A percentile compares a stretch with the other conserved stretches of the same genome.
Evolutionary conservation across 2,797 vertebrate species (phyloP).

Genomic region (Psittacula derbiana): DNA sequence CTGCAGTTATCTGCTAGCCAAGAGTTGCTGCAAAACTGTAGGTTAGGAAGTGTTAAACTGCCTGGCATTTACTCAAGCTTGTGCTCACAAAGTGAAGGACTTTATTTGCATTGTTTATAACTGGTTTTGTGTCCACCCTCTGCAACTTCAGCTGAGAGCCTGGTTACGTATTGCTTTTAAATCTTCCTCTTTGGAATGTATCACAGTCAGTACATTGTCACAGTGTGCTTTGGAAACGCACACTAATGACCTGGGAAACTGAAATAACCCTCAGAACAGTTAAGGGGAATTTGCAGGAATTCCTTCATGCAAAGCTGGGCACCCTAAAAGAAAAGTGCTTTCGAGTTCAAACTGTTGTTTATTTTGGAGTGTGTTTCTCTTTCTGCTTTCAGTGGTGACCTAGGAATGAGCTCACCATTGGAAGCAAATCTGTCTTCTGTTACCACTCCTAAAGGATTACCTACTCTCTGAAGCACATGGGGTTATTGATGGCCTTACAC

Average conservation of each 20-base stretch:
- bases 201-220: not conserved
- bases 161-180: not conserved
- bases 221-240: not conserved
- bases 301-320: slow-evolving; percentile 77
- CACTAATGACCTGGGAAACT: slow-evolving; percentile 21
- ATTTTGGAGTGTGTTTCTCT: slow-evolving; percentile 77
- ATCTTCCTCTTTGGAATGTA: not conserved
- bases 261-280: slow-evolving; percentile 42
- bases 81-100: slow-evolving; percentile 4
- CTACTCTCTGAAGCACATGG: slow-evolving; percentile 70
- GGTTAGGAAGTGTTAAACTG: slow-evolving; percentile 54
- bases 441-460: slow-evolving; percentile 81
- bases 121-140: not conserved
- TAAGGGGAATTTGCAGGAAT: slow-evolving; percentile 73
- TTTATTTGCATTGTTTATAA: slow-evolving; percentile 54
- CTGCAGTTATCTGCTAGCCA: slow-evolving; percentile 47
- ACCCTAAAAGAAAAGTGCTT: slow-evolving; percentile 79
- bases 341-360: slow-evolving; percentile 78
- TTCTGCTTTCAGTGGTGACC: slow-evolving; percentile 75
- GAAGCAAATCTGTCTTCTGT: slow-evolving; percentile 80
- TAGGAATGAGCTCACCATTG: slow-evolving; percentile 82
- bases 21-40: slow-evolving; percentile 52
- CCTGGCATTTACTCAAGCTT: slow-evolving; percentile 5
- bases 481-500: slow-evolving; percentile 65
- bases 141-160: not conserved